Evolutionary conservation across 2,113 vertebrate genomes (phyloP), one percentile per base, ranked within the genome.

Genomic region (Marmota monax): DNA sequence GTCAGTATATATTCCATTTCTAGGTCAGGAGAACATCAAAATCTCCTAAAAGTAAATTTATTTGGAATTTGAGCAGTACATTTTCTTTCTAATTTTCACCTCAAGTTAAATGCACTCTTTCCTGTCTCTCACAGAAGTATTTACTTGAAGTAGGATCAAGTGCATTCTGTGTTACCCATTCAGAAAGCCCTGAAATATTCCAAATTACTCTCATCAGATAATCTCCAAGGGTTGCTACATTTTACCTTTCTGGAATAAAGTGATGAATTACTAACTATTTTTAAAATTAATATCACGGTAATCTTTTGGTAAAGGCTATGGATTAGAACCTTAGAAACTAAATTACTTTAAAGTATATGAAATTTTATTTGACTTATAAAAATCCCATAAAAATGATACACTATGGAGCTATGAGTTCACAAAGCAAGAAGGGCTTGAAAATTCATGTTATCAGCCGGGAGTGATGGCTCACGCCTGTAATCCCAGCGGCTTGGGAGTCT

Each of bases 141-240:
- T 91, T 95, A 82, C 77, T 14, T 85, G 45, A 91, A 88, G 12
- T 65, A 82, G 5, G 39, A 77, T 48, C 32, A 90, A 42, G 8
- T 56, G 0, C 17, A 72, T 92, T 92, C 18, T 51, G 20, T 25
- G 42, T n/a, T 82, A 53, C 23, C 53, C 27, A 48, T 48, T 95
- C 53, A 87, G 74, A 93, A 72, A 97, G 7, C 9, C 51, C 58
- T 22, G 23, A 69, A 92, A 94, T 17, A 65, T 92, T 83, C 2
- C 42, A 88, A 63, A 91, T 51, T 90, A 5, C 14, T 92, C 13
- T 39, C 90, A 95, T n/a, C 2, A 85, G 11, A 70, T 1, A 42
- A 65, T 63, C 48, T 95, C 53, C 53, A 37, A 29, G 4, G 18
- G 34, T 34, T 61, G 67, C 5, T 73, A n/a, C 37, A 56, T 27